A percentile compares a stretch with the other conserved stretches of the same genome.
These are phyloP conservation scores for Lordiphosa mommai DNA, from an alignment of 1,140 invertebrate species.

Conservation along the genomic window DNA sequence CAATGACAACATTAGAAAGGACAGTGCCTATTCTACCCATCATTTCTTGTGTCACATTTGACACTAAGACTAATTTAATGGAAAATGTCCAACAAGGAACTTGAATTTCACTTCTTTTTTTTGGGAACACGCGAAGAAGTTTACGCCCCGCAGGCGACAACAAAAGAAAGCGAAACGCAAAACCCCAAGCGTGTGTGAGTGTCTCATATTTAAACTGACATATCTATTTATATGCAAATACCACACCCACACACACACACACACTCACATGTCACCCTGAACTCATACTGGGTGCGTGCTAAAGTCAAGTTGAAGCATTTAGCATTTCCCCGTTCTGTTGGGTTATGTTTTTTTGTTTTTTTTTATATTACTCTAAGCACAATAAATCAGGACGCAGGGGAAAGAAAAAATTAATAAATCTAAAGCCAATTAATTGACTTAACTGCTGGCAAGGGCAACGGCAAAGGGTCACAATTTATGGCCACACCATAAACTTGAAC, in stretches of 20 bases:
- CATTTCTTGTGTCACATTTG: slow-evolving; percentile 40
- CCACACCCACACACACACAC: slow-evolving; percentile 20
- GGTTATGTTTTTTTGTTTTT: too few relatives aligned
- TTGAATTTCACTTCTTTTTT: slow-evolving; percentile 19
- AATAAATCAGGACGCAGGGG: slow-evolving; percentile 57
- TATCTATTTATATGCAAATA: slow-evolving; percentile 75
- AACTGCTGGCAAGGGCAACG: slow-evolving; percentile 38
- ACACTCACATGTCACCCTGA: neutral
- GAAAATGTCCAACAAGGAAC: slow-evolving; percentile 28
- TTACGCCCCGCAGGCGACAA: slow-evolving; percentile 9
- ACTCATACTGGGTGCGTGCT: slow-evolving; percentile 32
- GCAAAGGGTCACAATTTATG: slow-evolving; percentile 59
- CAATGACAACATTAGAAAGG: slow-evolving; percentile 17
- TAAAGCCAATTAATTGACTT: slow-evolving; percentile 74
- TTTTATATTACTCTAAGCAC: slow-evolving; percentile 34
- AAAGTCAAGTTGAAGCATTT: slow-evolving; percentile 32
- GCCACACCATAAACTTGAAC: slow-evolving; percentile 61
- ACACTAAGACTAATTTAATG: slow-evolving; percentile 66
- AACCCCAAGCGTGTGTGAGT: neutral
- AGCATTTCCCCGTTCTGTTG: too few relatives aligned
- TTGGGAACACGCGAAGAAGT: slow-evolving; percentile 23
- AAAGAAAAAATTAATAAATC: slow-evolving; percentile 70
- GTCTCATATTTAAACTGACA: slow-evolving; percentile 62
- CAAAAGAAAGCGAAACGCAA: slow-evolving; percentile 11
- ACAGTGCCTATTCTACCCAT: slow-evolving; percentile 6